Evolutionary conservation across 1,140 invertebrate species (phyloP), one percentile per base, ranked within the genome.

Genomic region (Adelges cooleyi): DNA sequence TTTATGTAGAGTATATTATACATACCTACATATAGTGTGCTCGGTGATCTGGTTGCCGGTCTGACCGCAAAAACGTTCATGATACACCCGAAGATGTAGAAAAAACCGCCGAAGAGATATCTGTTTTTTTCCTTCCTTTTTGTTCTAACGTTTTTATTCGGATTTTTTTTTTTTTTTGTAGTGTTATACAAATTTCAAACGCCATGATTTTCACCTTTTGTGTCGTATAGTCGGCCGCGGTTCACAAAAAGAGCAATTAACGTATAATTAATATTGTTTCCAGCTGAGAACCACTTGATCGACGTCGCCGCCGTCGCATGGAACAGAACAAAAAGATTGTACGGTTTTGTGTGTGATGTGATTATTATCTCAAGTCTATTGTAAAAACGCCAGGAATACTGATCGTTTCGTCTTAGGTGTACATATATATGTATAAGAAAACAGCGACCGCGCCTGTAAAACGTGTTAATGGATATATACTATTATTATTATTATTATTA

Each of bases 221-320:
- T 27, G n/a, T n/a, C 52, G 18, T n/a, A 42, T 4, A 5, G 33
- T 18, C 18, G 10, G 38, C 29, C 36, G 22, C 17, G 13, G 11
- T 33, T 20, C 23, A 59, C 53, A 59, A 59, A 59, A 59, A 17
- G 40, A 46, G 54, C 54, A 59, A 59, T 59, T 59, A 59, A 59
- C 54, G 42, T 29, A 59, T 59, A 59, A 59, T 59, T 59, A 59
- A 59, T 59, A 59, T 59, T 29, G 54, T 59, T 46, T 59, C 54
- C 42, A 38, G 54, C 54, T 59, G 54, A 59, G 54, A 59, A 59
- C 54, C 54, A 59, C 54, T 59, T 59, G 54, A 59, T 59, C 53
- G 53, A 42, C 53, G 51, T n/a, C n/a, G n/a, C n/a, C n/a, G 29
- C 29, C 38, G 53, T 11, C 17, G 51, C 20, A 42, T 56, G 18